Conservation (phyloP, 1,140 invertebrate genomes). For the Sarcophaga peregrina region DNA sequence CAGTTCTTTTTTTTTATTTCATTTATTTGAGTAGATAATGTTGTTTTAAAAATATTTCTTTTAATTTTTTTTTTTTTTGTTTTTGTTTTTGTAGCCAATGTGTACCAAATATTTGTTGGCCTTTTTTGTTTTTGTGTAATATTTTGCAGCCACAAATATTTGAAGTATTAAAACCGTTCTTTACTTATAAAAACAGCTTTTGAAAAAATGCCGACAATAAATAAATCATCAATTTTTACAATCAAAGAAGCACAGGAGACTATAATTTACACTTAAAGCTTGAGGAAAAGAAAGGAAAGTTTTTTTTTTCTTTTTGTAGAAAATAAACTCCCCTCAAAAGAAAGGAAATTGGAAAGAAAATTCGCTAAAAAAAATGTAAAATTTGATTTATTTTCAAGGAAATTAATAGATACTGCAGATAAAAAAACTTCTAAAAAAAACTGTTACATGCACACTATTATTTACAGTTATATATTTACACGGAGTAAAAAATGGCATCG, state of each 20-base stretch:
- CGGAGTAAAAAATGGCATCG: no score
- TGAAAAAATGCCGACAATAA: neutral
- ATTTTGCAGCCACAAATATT: constrained; percentile 16
- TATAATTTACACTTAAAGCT: neutral
- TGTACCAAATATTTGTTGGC: constrained; percentile 5
- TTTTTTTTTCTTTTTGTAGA: no score
- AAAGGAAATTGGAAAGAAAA: no score
- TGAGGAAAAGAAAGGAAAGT: neutral
- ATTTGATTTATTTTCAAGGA: no score
- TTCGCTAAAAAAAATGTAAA: no score
- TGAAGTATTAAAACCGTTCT: constrained; percentile 3
- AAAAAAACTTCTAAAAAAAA: no score
- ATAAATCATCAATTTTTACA: neutral
- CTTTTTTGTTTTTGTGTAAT: constrained; percentile 4
- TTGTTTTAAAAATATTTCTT: neutral
- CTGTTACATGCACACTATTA: no score
- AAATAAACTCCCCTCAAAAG: no score
- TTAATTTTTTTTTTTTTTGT: neutral
- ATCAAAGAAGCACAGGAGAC: neutral
- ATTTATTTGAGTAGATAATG: constrained; percentile 4
- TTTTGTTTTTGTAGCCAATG: neutral
- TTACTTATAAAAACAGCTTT: neutral
- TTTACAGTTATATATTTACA: no score
- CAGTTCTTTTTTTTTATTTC: constrained; percentile 4
- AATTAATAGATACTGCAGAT: no score